Conservation (phyloP, 1,140 invertebrate genomes). For the Cyphomyrmex costatus region DNA sequence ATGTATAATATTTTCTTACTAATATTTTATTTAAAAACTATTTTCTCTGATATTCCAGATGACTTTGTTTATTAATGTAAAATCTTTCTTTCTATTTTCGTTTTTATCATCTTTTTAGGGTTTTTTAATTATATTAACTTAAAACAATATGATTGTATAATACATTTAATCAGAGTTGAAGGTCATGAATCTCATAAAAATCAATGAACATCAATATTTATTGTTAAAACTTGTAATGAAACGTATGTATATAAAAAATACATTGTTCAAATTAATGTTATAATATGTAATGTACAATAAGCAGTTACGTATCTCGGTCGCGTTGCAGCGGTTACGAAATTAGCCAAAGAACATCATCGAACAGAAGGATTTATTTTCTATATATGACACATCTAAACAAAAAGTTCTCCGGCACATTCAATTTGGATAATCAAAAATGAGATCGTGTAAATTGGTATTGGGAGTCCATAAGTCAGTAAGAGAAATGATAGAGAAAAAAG, state of each 20-base stretch:
- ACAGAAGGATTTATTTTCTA: neutral
- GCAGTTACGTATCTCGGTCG: neutral
- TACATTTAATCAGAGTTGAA: neutral
- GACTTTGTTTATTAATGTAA: too few species aligned
- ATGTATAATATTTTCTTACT: too few species aligned
- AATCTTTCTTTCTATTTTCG: too few species aligned
- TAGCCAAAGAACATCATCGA: neutral
- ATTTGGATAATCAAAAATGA: slow-evolving; percentile 17
- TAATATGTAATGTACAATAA: neutral
- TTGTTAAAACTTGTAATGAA: neutral
- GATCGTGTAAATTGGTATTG: slow-evolving; percentile 23
- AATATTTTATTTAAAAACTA: too few species aligned
- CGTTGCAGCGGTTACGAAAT: neutral
- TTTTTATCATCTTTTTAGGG: too few species aligned
- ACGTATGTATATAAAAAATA: neutral
- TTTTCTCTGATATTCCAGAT: too few species aligned
- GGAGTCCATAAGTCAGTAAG: slow-evolving; percentile 53
- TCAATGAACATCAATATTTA: neutral
- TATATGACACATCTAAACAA: slow-evolving; percentile 26
- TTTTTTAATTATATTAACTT: too few species aligned
- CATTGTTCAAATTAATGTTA: slow-evolving; percentile 18
- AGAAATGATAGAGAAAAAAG: slow-evolving; percentile 22
- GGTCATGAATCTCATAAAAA: neutral
- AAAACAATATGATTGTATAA: too few species aligned
- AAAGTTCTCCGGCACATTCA: neutral